These are phyloP conservation scores for Clavelina lepadiformis DNA, from an alignment of 23 tunicate genomes.

Conservation along the genomic window DNA sequence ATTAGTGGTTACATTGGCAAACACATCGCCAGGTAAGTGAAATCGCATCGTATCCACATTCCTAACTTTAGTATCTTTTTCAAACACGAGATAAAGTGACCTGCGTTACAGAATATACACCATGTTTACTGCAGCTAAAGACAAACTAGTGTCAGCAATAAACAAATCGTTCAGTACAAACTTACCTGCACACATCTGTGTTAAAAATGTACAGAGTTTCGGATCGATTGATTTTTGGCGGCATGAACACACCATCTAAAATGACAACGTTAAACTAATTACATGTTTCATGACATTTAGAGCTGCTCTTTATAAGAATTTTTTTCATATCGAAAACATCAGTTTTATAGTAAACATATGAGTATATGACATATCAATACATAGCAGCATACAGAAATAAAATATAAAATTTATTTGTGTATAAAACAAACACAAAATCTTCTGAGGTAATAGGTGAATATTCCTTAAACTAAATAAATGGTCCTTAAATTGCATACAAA, in stretches of 20 bases:
- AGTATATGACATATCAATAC: no score
- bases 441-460: background rate
- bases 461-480: background rate
- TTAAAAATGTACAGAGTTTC: slow-evolving; percentile 56
- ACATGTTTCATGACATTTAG: no score
- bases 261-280: background rate
- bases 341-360: no score
- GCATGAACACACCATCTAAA: slow-evolving; percentile 74
- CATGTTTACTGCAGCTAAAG: background rate
- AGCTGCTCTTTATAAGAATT: no score
- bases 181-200: slow-evolving; percentile 73
- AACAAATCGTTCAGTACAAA: background rate
- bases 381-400: no score
- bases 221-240: slow-evolving; percentile 31
- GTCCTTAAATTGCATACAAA: no score
- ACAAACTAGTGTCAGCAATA: background rate
- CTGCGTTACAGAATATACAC: background rate
- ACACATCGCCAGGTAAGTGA: slow-evolving; percentile 48
- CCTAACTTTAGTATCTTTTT: slow-evolving; percentile 35
- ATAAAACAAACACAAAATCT: background rate
- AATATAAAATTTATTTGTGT: no score
- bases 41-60: slow-evolving; percentile 61
- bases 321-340: no score
- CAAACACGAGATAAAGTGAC: slow-evolving; percentile 50
- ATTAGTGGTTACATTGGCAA: slow-evolving; percentile 54